These are phyloP conservation scores for Percina caprodes DNA, from an alignment of 2,113 vertebrate genomes.

Conservation along the genomic window DNA sequence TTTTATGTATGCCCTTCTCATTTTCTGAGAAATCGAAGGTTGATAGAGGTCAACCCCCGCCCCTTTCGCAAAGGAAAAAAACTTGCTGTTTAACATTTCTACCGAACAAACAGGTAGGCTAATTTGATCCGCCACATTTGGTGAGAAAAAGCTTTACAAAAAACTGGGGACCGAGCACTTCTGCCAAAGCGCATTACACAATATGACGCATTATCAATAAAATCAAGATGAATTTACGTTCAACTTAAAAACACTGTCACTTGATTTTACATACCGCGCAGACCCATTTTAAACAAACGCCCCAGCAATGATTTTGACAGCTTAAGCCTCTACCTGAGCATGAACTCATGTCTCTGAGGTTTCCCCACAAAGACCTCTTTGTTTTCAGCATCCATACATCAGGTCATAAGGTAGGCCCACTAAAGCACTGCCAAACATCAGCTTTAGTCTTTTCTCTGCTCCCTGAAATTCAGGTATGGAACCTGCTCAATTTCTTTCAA, in stretches of 20 bases:
- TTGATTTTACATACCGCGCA: conserved; percentile 57
- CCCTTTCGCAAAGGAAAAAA: not conserved
- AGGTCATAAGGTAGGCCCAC: conserved; percentile 74
- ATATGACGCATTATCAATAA: conserved; percentile 72
- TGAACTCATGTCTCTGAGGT: conserved; percentile 73
- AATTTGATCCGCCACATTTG: conserved; percentile 65
- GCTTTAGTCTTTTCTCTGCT: conserved; percentile 76
- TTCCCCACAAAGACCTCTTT: conserved; percentile 74
- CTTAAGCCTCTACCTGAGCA: conserved; percentile 70
- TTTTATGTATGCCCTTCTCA: conserved; percentile 24
- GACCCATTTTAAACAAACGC: conserved; percentile 74
- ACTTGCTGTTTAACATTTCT: conserved; percentile 29
- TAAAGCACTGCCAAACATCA: conserved; percentile 86
- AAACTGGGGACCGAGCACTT: conserved; percentile 29
- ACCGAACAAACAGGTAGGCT: conserved; percentile 47
- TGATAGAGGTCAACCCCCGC: conserved; percentile 36
- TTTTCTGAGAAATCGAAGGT: conserved; percentile 35
- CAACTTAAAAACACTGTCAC: conserved; percentile 56
- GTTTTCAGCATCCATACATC: conserved; percentile 77
- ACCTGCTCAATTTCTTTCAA: conserved; percentile 75
- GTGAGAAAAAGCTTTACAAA: conserved; percentile 51
- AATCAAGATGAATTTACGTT: conserved; percentile 65
- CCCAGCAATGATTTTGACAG: conserved; percentile 72
- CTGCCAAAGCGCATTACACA: conserved; percentile 66
- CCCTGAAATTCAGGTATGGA: conserved; percentile 79